A percentile compares a stretch with the other conserved stretches of the same genome.
Conservation (phyloP, 2,888 invertebrate genomes). For the Keiferia lycopersicella region DNA sequence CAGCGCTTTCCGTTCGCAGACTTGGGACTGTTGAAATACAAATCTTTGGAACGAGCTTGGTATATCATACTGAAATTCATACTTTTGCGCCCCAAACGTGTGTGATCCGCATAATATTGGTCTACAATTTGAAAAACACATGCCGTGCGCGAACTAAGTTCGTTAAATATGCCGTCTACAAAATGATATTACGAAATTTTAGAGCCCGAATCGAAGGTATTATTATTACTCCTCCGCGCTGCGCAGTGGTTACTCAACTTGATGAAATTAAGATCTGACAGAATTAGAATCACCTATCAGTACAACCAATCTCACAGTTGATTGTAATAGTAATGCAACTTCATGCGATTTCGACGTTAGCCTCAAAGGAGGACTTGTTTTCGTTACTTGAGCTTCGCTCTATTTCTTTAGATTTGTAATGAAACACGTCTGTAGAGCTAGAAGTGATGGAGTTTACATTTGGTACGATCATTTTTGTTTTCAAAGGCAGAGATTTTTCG, state of each 20-base stretch:
- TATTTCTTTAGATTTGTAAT: constrained; percentile 9
- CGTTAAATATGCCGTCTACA: constrained; percentile 78
- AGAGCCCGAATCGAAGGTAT: constrained; percentile 64
- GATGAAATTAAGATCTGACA: constrained; percentile 60
- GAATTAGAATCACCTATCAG: constrained; percentile 51
- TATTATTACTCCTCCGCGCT: constrained; percentile 69
- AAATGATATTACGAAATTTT: constrained; percentile 78
- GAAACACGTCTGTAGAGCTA: not conserved
- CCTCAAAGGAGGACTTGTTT: constrained; percentile 30
- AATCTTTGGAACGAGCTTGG: constrained; percentile 28
- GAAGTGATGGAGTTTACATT: not conserved
- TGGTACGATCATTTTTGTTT: constrained; percentile 26
- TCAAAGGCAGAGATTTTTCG: constrained; percentile 33
- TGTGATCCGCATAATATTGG: constrained; percentile 71
- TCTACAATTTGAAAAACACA: constrained; percentile 59
- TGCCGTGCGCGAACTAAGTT: constrained; percentile 71
- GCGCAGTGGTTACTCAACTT: constrained; percentile 66
- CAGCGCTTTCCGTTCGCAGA: not conserved
- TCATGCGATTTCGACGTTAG: not conserved
- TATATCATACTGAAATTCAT: not conserved
- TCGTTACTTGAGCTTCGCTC: constrained; percentile 30
- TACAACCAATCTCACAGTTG: constrained; percentile 37
- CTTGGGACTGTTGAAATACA: constrained; percentile 37
- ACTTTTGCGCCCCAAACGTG: constrained; percentile 46
- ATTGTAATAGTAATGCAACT: not conserved